Conservation (phyloP, 2,797 vertebrate genomes). For the Podargus strigoides region DNA sequence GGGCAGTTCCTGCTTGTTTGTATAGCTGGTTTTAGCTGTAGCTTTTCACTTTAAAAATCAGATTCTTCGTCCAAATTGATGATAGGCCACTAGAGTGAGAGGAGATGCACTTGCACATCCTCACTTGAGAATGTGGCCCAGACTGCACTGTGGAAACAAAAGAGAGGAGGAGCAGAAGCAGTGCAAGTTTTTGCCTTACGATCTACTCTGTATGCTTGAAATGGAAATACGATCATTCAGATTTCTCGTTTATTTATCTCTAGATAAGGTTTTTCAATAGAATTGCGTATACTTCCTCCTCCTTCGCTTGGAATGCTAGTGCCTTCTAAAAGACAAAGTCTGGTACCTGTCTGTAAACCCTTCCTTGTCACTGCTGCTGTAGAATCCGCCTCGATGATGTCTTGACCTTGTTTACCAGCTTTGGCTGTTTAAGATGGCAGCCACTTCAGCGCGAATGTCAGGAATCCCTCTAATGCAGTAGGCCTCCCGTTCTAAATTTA, state of each 20-base stretch:
- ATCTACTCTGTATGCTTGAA: not conserved
- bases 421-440: conserved; percentile 34
- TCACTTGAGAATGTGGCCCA: not conserved
- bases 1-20: not conserved
- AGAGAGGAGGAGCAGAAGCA: not conserved
- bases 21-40: not conserved
- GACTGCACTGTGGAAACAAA: conserved; percentile 49
- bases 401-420: conserved; percentile 50
- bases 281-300: not conserved
- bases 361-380: not conserved
- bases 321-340: not conserved
- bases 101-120: not conserved
- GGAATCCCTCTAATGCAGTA: conserved; percentile 43
- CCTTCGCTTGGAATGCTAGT: fast-evolving
- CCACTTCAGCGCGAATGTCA: not conserved
- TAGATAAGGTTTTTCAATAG: not conserved
- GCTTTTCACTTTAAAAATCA: not conserved
- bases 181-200: not conserved
- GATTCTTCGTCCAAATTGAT: not conserved
- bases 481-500: conserved; percentile 51
- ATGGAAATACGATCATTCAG: not conserved
- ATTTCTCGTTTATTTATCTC: not conserved
- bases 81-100: not conserved
- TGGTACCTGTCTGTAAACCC: not conserved
- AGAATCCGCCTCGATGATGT: not conserved